Conservation (phyloP, 1,140 invertebrate species). For the Scaptomyza montana region DNA sequence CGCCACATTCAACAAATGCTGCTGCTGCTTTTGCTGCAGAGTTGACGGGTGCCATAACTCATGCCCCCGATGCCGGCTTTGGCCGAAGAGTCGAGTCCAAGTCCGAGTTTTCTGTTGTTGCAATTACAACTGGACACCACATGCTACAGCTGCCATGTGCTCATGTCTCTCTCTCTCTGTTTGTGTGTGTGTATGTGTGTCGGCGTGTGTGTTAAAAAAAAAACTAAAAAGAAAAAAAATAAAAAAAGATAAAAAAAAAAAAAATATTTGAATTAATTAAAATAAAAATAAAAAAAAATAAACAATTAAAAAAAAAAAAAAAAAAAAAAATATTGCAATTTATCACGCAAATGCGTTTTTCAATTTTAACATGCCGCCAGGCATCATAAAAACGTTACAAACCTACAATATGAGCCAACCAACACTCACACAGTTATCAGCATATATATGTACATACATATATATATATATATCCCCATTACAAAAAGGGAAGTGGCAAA, state of each 20-base stretch:
- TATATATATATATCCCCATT: slow-evolving; percentile 2
- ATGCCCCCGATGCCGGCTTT: slow-evolving; percentile 63
- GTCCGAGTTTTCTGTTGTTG: slow-evolving; percentile 61
- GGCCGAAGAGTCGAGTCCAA: slow-evolving; percentile 19
- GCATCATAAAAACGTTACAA: slow-evolving; percentile 83
- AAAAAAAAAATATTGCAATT: slow-evolving; percentile 84
- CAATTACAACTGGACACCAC: slow-evolving; percentile 82
- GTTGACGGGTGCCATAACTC: slow-evolving; percentile 79
- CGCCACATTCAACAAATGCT: slow-evolving; percentile 77
- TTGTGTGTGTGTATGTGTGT: slow-evolving; percentile 10
- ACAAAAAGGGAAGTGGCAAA: slow-evolving; percentile 40
- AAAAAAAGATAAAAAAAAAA: too few relatives aligned
- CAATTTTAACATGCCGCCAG: slow-evolving; percentile 84
- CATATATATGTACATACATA: too few relatives aligned
- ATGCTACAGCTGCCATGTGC: slow-evolving; percentile 76
- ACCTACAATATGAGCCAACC: slow-evolving; percentile 78
- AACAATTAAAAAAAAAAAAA: too few relatives aligned
- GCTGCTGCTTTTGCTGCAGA: slow-evolving; percentile 63
- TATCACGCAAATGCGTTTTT: slow-evolving; percentile 84
- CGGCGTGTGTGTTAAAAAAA: slow-evolving; percentile 80
- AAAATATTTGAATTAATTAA: too few relatives aligned
- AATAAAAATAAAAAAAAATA: too few relatives aligned
- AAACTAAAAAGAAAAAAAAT: too few relatives aligned
- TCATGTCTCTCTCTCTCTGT: slow-evolving; percentile 27
- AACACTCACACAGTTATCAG: neutral